These are phyloP conservation scores for Sebastes matsubarae DNA, from an alignment of 2,797 vertebrate species.

Conservation along the genomic window DNA sequence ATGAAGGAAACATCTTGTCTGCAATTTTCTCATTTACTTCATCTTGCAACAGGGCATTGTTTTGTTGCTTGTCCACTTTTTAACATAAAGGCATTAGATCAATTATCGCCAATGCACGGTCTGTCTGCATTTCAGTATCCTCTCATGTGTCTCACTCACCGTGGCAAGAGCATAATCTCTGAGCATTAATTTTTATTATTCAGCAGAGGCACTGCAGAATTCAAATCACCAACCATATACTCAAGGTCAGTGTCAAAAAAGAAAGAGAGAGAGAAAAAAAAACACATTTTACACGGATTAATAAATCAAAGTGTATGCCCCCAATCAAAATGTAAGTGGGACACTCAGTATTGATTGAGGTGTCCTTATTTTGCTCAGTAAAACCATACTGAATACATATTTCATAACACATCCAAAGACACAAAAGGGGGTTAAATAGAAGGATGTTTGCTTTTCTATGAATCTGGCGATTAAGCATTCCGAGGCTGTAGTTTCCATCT, in stretches of 20 bases:
- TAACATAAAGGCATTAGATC: constrained; percentile 53
- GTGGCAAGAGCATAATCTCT: constrained; percentile 57
- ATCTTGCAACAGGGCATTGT: constrained; percentile 29
- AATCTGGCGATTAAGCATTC: constrained; percentile 13
- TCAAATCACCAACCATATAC: constrained; percentile 53
- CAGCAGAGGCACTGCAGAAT: constrained; percentile 51
- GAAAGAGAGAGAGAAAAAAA: background rate
- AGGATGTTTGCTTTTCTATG: constrained; percentile 14
- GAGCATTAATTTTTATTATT: constrained; percentile 75
- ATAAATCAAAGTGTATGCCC: constrained; percentile 50
- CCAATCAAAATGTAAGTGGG: constrained; percentile 46
- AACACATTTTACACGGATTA: constrained; percentile 35
- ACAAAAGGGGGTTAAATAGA: constrained; percentile 16
- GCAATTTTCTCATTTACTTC: constrained; percentile 24
- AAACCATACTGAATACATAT: constrained; percentile 45
- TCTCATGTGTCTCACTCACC: constrained; percentile 59
- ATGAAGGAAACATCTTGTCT: constrained; percentile 42
- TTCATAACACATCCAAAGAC: constrained; percentile 37
- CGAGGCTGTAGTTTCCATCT: constrained; percentile 14
- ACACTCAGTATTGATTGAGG: constrained; percentile 55
- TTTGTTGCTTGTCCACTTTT: constrained; percentile 40
- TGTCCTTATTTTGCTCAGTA: constrained; percentile 28
- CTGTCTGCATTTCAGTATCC: constrained; percentile 48
- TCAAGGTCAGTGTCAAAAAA: constrained; percentile 59
- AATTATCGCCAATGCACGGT: constrained; percentile 25